Base-by-base conservation (phyloP, 2,113 vertebrate species). In the Sylvia atricapilla region DNA sequence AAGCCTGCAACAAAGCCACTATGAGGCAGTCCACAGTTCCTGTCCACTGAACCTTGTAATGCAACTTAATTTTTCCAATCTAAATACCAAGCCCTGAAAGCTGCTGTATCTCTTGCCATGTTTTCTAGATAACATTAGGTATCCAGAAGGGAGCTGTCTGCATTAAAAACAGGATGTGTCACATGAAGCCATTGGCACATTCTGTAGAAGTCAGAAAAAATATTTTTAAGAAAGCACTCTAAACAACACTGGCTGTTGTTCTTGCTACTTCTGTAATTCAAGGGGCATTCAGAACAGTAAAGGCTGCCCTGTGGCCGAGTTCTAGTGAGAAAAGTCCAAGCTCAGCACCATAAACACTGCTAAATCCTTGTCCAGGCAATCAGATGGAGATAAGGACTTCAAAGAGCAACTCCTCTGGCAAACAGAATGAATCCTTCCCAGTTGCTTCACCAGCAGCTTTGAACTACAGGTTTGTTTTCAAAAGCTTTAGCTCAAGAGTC, bases 51-150 rank as follows among this genome's bases (percentile, higher is more conserved):
- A 94, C 16, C 49, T 28, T 93, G 75, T 96, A 97, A 97, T 90
- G 85, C 83, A 97, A 95, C 88, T 96, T 95, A 92, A 92, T 96
- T 97, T 97, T 84, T 96, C 89, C 96, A 94, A 78, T 94, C 52
- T 95, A 96, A 97, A 96, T 87, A 97, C 52, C 88, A 96, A 94
- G 66, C 55, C 60, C 87, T 86, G 75, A 97, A 94, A 97, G 88
- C 90, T 93, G 88, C 79, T 73, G 31, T 84, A 93, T 97, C 93
- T 96, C 75, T 87, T 79, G 35, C 83, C 88, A 37, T 60, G 21
- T 91, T 75, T 87, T 91, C 43, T 81, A 88, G 75, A 74, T 43
- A 72, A 83, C 44, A 46, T 73, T 52, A 84, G 53, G 91, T 87
- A 96, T 96, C 90, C 94, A 95, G 82, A 96, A 94, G 41, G 64